phyloP scores from a whole-genome alignment of 2,113 vertebrate species.

The Hemicordylus capensis region DNA sequence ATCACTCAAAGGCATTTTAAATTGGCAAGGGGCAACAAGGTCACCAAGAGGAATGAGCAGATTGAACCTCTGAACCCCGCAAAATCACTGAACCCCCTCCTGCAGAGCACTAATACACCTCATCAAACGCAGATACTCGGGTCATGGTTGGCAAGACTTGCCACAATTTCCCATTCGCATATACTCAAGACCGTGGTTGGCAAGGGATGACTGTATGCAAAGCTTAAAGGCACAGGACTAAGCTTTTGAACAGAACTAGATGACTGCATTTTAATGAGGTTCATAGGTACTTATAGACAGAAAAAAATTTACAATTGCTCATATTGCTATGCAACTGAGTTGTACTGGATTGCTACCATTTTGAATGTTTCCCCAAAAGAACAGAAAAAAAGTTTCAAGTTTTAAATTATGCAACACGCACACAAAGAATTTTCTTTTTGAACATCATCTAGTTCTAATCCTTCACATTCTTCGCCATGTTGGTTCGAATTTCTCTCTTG shows the following conservation, averaged over 20 bases:
- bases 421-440: constrained; percentile 67
- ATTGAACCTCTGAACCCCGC: no score
- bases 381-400: background rate
- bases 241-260: background rate
- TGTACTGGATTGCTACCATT: background rate
- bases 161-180: no score
- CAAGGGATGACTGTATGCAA: no score
- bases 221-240: background rate
- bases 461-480: constrained; percentile 53
- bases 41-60: no score
- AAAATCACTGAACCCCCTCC: no score
- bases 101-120: no score
- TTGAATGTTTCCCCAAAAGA: background rate
- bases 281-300: background rate
- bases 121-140: no score
- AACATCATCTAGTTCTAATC: constrained; percentile 65
- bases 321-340: background rate
- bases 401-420: constrained; percentile 58
- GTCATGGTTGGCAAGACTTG: no score
- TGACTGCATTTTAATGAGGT: background rate
- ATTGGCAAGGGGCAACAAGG: no score
- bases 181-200: no score
- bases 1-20: no score
- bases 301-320: background rate
- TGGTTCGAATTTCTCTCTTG: constrained; percentile 64